Evolutionary conservation across 2,888 invertebrate species (phyloP), one percentile per base, ranked within the genome.

Genomic region (Latrodectus elegans): DNA sequence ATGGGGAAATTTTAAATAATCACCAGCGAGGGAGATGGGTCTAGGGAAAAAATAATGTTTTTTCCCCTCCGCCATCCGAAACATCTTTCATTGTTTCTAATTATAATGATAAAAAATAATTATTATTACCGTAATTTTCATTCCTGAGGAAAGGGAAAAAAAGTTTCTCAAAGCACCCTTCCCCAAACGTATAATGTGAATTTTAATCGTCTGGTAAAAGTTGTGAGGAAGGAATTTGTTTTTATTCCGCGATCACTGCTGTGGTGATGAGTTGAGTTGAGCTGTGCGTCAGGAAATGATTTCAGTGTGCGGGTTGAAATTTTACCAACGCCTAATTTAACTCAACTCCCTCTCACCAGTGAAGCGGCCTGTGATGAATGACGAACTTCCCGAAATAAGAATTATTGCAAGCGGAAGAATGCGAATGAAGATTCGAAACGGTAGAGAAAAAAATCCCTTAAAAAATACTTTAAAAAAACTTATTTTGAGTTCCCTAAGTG

Each of bases 51-150:
- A 84, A 79, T 84, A 17, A n/a, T 51, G 22, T 60, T 49, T 38
- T 55, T 55, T 53, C 49, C 49, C 51, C 17, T 64, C 9, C 52
- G 26, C n/a, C 65, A 52, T 55, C 71, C 72, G 60, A 65, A 65
- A 75, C 84, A 70, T 76, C 76, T 72, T 55, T 75, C 86, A 87
- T 81, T 87, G 86, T 87, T 87, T 87, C 86, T 87, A 87, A 87
- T 87, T 87, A 87, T 81, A 87, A 87, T 87, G 81, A 75, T 87
- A 87, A 87, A 87, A 87, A 87, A 87, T 87, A 87, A 87, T 87
- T 87, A 87, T 87, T 87, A 87, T 87, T 87, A 81, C 86, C 76
- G 76, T 87, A 87, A 87, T 87, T 87, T 87, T 87, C 81, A 87
- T 81, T 87, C 81, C 71, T 70, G 55, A 38, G 72, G 67, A 52